Conservation (phyloP, 2,797 vertebrate genomes). For the Sebastes umbrosus region DNA sequence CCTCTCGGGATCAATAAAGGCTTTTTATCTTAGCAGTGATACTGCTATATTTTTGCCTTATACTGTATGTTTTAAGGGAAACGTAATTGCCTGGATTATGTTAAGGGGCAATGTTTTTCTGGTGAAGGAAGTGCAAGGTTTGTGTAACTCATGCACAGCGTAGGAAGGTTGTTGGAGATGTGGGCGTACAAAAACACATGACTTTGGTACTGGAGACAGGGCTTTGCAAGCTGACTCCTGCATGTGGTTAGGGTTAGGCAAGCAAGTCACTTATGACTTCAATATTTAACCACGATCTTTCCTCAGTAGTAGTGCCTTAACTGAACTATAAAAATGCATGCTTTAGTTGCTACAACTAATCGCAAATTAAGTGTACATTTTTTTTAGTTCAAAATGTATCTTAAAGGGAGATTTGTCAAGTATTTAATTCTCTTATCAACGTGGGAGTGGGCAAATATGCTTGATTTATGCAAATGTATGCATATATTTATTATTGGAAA, state of each 20-base stretch:
- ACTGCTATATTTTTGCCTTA: neutral
- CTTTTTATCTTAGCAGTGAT: neutral
- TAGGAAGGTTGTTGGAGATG: neutral
- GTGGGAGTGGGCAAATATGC: no score
- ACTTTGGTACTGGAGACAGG: neutral
- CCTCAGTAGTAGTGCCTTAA: neutral
- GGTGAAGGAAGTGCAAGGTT: neutral
- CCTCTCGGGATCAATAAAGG: neutral
- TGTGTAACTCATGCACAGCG: neutral
- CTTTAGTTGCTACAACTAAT: neutral
- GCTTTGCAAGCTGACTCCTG: neutral
- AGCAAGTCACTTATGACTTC: neutral
- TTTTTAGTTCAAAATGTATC: no score
- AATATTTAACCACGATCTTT: neutral
- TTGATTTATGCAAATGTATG: no score
- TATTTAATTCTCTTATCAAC: no score
- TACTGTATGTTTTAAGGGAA: neutral
- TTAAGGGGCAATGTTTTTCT: neutral
- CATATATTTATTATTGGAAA: no score
- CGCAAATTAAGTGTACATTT: no score
- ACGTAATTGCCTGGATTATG: neutral
- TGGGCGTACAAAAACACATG: neutral
- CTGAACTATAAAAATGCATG: neutral
- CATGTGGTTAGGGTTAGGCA: neutral
- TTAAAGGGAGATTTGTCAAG: no score